A percentile compares a stretch with the other conserved stretches of the same genome.
These are phyloP conservation scores for Mormyrus lacerda DNA, from an alignment of 2,113 vertebrate genomes.

Conservation along the genomic window DNA sequence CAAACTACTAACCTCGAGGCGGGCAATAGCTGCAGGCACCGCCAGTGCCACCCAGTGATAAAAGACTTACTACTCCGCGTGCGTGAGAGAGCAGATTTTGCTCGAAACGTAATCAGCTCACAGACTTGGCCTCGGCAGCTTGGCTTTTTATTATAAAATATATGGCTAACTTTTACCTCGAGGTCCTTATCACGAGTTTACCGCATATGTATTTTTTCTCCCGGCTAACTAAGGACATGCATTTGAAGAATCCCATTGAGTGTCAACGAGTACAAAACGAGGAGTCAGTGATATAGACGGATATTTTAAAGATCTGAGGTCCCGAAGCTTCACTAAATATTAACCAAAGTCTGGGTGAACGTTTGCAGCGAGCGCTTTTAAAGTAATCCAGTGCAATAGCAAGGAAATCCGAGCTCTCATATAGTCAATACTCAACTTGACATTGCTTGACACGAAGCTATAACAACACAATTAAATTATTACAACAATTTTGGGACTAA, in stretches of 20 bases:
- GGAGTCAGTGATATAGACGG: constrained; percentile 47
- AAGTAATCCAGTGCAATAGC: constrained; percentile 32
- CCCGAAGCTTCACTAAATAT: constrained; percentile 33
- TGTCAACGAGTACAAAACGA: constrained; percentile 32
- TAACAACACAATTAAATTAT: background rate
- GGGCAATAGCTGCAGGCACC: constrained; percentile 80
- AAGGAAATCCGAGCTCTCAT: constrained; percentile 42
- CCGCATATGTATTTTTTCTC: constrained; percentile 29
- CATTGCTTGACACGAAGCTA: background rate
- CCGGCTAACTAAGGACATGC: constrained; percentile 19
- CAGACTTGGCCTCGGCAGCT: constrained; percentile 53
- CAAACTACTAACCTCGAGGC: constrained; percentile 77
- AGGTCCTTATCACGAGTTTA: constrained; percentile 36
- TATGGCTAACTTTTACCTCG: constrained; percentile 35
- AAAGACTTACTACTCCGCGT: constrained; percentile 82
- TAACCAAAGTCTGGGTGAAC: background rate
- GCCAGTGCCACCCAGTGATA: constrained; percentile 90
- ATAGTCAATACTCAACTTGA: background rate
- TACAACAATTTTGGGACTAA: background rate
- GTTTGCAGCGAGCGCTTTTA: background rate
- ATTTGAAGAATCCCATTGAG: background rate
- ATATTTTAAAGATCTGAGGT: constrained; percentile 34
- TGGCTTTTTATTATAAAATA: constrained; percentile 38
- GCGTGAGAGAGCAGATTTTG: constrained; percentile 70
- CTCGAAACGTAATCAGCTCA: constrained; percentile 74